Evolutionary conservation across 1,140 invertebrate genomes (phyloP).

Genomic region (Drosophila tsacasi): DNA sequence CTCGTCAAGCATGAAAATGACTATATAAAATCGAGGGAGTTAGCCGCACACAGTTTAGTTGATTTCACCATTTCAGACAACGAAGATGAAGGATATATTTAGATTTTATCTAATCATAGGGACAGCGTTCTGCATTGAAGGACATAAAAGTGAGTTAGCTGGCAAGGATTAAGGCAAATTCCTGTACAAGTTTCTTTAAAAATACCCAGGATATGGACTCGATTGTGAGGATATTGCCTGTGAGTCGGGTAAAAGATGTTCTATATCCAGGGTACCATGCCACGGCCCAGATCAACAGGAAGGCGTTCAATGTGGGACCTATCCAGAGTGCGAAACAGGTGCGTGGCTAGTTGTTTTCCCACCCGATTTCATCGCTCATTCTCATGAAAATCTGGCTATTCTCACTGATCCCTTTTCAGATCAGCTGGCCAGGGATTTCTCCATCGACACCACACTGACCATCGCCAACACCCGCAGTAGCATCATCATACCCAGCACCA

Average conservation of each 20-base stretch:
- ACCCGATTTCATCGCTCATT: background rate
- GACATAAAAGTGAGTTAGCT: slow-evolving; percentile 45
- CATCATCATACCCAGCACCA: slow-evolving; percentile 59
- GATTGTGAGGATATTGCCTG: slow-evolving; percentile 56
- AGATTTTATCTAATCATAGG: slow-evolving; percentile 13
- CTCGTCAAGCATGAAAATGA: slow-evolving; percentile 21
- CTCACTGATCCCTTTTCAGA: slow-evolving; percentile 67
- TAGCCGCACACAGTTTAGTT: slow-evolving; percentile 15
- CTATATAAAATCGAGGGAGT: slow-evolving; percentile 19
- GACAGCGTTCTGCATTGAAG: background rate
- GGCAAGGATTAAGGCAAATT: background rate
- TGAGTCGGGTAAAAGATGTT: slow-evolving; percentile 28
- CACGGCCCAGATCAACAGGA: slow-evolving; percentile 29
- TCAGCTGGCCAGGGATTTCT: slow-evolving; percentile 58
- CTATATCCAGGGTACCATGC: slow-evolving; percentile 35
- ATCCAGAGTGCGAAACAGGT: slow-evolving; percentile 56
- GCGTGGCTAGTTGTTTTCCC: background rate
- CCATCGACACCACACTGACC: slow-evolving; percentile 69
- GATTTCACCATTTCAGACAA: background rate
- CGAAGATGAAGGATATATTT: slow-evolving; percentile 10
- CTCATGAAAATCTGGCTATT: slow-evolving; percentile 22
- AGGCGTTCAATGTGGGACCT: slow-evolving; percentile 47
- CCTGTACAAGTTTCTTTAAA: background rate
- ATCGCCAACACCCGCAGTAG: slow-evolving; percentile 63
- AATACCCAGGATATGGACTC: slow-evolving; percentile 45